Conservation (phyloP, 1,140 invertebrate genomes). For the Phymastichus coffea region DNA sequence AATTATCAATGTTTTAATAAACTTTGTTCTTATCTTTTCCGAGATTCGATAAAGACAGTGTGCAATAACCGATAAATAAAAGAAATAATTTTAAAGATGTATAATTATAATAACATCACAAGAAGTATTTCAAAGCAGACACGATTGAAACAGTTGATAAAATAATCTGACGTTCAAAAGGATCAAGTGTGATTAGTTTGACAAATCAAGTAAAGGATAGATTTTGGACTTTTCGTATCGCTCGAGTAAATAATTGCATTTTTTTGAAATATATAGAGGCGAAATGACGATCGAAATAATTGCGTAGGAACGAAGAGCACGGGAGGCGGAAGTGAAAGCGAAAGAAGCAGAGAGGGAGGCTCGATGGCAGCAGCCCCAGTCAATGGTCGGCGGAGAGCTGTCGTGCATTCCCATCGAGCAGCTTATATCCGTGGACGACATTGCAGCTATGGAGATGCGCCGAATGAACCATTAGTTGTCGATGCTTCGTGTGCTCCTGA, state of each 20-base stretch:
- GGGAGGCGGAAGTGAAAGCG: constrained; percentile 68
- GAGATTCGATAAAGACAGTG: no score
- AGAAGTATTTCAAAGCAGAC: no score
- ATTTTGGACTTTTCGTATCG: neutral
- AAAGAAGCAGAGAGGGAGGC: constrained; percentile 51
- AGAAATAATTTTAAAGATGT: no score
- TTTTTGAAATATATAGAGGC: neutral
- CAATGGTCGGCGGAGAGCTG: constrained; percentile 70
- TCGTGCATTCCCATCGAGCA: constrained; percentile 79
- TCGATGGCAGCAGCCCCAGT: constrained; percentile 62
- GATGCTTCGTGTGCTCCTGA: constrained; percentile 23
- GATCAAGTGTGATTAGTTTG: no score
- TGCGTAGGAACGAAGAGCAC: constrained; percentile 65
- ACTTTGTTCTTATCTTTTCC: no score
- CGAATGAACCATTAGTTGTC: constrained; percentile 52
- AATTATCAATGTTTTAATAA: no score
- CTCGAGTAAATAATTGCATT: neutral
- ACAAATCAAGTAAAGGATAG: no score
- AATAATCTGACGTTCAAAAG: no score
- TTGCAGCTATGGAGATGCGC: constrained; percentile 53
- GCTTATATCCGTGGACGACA: constrained; percentile 59
- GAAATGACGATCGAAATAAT: neutral
- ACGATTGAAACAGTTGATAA: no score
- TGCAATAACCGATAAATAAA: no score
- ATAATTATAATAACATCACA: no score